A percentile compares a stretch with the other conserved stretches of the same genome.
phyloP scores from a whole-genome alignment of 30 jellyfish, hydroid and myxozoan species.

The Turritopsis rubra region DNA sequence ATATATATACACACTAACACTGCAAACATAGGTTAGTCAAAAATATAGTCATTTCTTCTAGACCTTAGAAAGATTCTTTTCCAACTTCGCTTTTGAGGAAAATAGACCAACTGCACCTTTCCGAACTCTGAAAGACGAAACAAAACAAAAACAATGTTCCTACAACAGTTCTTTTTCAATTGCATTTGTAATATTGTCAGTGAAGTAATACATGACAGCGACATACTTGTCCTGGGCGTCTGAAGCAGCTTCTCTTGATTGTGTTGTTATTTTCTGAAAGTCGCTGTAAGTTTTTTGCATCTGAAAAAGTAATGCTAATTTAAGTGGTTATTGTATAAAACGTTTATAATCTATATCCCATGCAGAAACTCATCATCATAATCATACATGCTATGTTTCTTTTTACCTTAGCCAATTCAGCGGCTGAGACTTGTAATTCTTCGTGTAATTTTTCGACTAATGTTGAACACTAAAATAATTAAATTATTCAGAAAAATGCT shows the following conservation, averaged over 20 bases:
- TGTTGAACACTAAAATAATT: constrained; percentile 39
- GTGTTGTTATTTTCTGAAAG: constrained; percentile 44
- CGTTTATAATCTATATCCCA: too few species aligned
- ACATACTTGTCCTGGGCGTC: constrained; percentile 76
- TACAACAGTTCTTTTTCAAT: too few species aligned
- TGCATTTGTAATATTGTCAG: too few species aligned
- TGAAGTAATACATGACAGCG: background rate
- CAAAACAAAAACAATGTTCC: background rate
- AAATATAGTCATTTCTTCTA: background rate
- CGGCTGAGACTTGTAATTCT: constrained; percentile 65
- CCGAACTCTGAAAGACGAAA: constrained; percentile 34
- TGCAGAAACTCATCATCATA: too few species aligned
- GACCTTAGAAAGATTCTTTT: constrained; percentile 60
- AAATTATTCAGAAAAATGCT: background rate
- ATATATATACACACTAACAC: background rate
- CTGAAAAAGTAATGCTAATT: constrained; percentile 22
- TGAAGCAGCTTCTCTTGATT: constrained; percentile 61
- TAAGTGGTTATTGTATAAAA: background rate
- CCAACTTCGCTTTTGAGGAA: constrained; percentile 74
- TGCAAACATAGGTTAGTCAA: too few species aligned
- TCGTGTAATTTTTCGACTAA: constrained; percentile 78
- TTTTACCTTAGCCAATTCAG: constrained; percentile 66
- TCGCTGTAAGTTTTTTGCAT: constrained; percentile 75
- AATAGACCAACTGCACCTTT: constrained; percentile 76
- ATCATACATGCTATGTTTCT: too few species aligned